phyloP scores from a whole-genome alignment of 2,113 vertebrate species.

The Saccopteryx bilineata region DNA sequence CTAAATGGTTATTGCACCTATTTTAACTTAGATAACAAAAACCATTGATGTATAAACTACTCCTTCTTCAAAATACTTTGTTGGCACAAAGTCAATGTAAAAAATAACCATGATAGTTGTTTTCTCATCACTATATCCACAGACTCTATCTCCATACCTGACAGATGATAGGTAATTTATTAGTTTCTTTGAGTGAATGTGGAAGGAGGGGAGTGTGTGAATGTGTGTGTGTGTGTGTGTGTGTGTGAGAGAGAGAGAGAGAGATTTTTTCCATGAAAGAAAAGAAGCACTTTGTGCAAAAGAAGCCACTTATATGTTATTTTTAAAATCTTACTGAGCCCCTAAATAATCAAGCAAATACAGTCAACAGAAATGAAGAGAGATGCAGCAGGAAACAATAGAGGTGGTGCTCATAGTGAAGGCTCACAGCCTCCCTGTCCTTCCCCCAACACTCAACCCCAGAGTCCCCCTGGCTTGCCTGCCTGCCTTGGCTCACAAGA shows the following conservation, averaged over 20 bases:
- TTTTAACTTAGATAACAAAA: slow-evolving; percentile 59
- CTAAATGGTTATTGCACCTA: slow-evolving; percentile 37
- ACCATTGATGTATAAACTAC: slow-evolving; percentile 43
- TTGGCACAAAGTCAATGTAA: slow-evolving; percentile 42
- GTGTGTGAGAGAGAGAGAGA: neutral
- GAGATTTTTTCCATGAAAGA: neutral
- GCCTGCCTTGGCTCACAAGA: neutral
- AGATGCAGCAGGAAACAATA: neutral
- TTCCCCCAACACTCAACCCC: neutral
- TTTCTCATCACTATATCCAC: neutral
- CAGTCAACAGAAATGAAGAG: neutral
- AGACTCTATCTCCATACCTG: slow-evolving; percentile 1
- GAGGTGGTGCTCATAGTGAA: neutral
- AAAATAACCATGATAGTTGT: slow-evolving; percentile 2
- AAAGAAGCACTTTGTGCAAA: neutral
- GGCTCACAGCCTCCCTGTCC: neutral
- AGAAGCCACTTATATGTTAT: slow-evolving; percentile 15
- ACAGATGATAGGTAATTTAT: neutral
- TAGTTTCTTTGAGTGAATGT: slow-evolving; percentile 23
- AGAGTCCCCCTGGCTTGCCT: neutral
- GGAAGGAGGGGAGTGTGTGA: neutral
- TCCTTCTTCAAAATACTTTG: slow-evolving; percentile 43
- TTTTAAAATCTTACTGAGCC: neutral
- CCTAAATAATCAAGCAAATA: slow-evolving; percentile 55
- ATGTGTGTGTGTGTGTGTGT: neutral